These are phyloP conservation scores for Scomber colias DNA, from an alignment of 2,113 vertebrate genomes.

Conservation along the genomic window DNA sequence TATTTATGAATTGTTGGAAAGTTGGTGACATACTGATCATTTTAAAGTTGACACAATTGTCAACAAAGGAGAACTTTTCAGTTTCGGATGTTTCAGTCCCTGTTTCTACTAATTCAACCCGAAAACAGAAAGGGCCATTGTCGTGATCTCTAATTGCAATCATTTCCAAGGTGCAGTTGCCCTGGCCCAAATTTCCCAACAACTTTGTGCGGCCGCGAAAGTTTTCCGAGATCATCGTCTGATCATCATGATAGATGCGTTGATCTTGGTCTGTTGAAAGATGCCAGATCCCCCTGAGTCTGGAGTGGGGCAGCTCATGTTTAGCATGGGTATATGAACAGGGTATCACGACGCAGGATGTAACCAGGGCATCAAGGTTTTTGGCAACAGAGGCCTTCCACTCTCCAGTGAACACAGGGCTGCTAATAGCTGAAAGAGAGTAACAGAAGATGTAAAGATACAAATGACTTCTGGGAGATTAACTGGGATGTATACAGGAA, in stretches of 20 bases:
- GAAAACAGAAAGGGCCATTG: slow-evolving; percentile 77
- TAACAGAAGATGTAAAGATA: not conserved
- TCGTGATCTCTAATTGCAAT: slow-evolving; percentile 52
- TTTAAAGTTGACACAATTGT: slow-evolving; percentile 30
- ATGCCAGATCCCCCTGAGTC: slow-evolving; percentile 70
- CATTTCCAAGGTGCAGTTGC: slow-evolving; percentile 79
- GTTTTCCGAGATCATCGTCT: fast-evolving
- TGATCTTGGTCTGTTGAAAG: fast-evolving
- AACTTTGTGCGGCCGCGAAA: slow-evolving; percentile 64
- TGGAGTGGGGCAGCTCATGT: slow-evolving; percentile 13
- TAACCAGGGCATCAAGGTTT: slow-evolving; percentile 26
- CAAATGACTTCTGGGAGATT: not conserved
- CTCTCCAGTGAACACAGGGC: slow-evolving; percentile 5
- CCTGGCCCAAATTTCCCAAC: slow-evolving; percentile 51
- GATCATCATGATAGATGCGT: slow-evolving; percentile 33
- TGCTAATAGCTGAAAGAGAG: slow-evolving; percentile 42
- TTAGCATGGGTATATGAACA: slow-evolving; percentile 68
- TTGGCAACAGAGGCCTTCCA: slow-evolving; percentile 54
- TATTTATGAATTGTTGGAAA: not conserved
- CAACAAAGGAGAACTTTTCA: slow-evolving; percentile 67
- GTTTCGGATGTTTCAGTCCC: fast-evolving
- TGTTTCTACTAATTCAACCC: slow-evolving; percentile 35
- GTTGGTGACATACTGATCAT: slow-evolving; percentile 56
- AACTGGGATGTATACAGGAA: not conserved
- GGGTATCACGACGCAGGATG: slow-evolving; percentile 78